Base-by-base conservation (phyloP, 2,797 vertebrate species). In the Chelon labrosus region DNA sequence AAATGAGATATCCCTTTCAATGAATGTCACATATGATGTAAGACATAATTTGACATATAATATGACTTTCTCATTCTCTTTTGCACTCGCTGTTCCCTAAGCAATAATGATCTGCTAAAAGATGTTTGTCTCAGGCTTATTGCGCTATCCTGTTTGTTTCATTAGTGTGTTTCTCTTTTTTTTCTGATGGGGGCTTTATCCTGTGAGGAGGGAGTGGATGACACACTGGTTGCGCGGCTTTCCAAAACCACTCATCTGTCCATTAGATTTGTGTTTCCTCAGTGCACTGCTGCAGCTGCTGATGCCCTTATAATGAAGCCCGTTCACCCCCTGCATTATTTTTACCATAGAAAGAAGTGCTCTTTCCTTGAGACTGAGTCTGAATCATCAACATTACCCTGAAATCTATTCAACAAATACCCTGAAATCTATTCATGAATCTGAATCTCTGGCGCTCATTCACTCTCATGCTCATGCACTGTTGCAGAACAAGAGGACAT, bases 61-160 rank as follows among this genome's bases (percentile, higher is more conserved):
- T 76, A 73, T 87, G 85, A 82, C 85, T 83, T 77, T 82, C 68
- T 88, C 72, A 82, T 88, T 90, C 80, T 83, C 72, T 63, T 77
- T 61, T 58, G 68, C 51, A 41, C 62, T 53, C 58, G 57, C 58
- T 77, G 71, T 75, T 80, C 70, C 41, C 53, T 73, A 46, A 77
- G 75, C 88, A 87, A 87, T 91, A 77, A 85, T 78, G 77, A 87
- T 77, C 77, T 89, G 87, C 73, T 88, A 83, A 88, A 77, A 73
- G 84, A 79, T 90, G 79, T 89, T 91, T 87, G 84, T 87, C 84
- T 86, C 86, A 27, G 57, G 74, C 67, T 89, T 87, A 91, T 92
- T 89, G 85, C 61, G 1, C 73, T 79, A 78, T 84, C 77, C 54
- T 83, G 52, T 74, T 85, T 7, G 47, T 90, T 91, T 91, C 82